Conservation (phyloP, 2,797 vertebrate species). For the Poecilia gillii region DNA sequence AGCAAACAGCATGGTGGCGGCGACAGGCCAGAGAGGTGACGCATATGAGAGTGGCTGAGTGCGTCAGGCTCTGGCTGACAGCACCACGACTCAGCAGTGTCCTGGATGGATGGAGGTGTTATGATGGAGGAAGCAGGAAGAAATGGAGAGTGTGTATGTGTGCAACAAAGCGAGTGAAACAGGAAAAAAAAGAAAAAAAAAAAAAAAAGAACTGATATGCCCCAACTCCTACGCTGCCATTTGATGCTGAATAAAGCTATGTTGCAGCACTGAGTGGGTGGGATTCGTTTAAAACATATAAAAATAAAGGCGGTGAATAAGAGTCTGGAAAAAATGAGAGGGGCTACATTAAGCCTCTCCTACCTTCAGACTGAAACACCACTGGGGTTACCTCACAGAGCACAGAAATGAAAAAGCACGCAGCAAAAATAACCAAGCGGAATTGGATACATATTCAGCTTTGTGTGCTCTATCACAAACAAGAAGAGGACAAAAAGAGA, state of each 20-base stretch:
- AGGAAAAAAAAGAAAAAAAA: not conserved
- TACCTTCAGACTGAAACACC: constrained; percentile 71
- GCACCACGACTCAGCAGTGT: constrained; percentile 70
- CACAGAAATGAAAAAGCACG: constrained; percentile 44
- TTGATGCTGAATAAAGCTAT: constrained; percentile 65
- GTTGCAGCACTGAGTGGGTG: constrained; percentile 73
- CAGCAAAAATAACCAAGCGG: constrained; percentile 63
- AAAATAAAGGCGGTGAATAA: constrained; percentile 51
- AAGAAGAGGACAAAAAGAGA: constrained; percentile 24
- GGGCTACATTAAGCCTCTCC: constrained; percentile 57
- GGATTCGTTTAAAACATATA: constrained; percentile 54
- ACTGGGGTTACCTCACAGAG: constrained; percentile 67
- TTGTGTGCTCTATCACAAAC: constrained; percentile 29
- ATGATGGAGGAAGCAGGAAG: constrained; percentile 70
- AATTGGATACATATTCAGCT: constrained; percentile 51
- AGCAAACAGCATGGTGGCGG: constrained; percentile 58
- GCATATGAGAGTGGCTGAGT: constrained; percentile 71
- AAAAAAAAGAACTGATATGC: constrained; percentile 56
- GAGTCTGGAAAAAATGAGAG: constrained; percentile 48
- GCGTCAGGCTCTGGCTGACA: constrained; percentile 76
- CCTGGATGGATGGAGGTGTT: constrained; percentile 76
- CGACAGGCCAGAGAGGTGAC: constrained; percentile 69
- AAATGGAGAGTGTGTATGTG: constrained; percentile 38
- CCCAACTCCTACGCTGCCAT: constrained; percentile 68
- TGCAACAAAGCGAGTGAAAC: constrained; percentile 13